Evolutionary conservation across 2,113 vertebrate genomes (phyloP).

Genomic region (Suricata suricatta): DNA sequence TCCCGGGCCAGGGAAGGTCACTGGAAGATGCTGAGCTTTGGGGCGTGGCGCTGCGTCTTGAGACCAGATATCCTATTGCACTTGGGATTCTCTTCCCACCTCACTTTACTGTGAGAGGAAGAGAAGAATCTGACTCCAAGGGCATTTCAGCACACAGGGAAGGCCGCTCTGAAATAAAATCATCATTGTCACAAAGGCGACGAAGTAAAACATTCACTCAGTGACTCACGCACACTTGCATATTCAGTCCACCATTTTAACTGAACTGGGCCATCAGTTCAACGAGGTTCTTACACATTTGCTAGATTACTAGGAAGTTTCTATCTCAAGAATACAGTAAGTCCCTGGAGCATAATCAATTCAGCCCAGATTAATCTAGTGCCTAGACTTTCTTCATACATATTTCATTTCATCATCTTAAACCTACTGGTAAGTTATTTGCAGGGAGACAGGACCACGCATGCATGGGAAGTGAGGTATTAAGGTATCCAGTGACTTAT

Average conservation of each 20-base stretch:
- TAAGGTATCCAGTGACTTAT: background rate
- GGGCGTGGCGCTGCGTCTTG: rapidly evolving
- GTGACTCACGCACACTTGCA: background rate
- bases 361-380: background rate
- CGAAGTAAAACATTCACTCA: background rate
- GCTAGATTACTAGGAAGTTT: background rate
- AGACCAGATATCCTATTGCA: background rate
- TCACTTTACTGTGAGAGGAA: background rate
- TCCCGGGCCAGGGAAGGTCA: background rate
- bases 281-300: background rate
- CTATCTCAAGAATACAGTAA: background rate
- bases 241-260: background rate
- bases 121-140: slow-evolving; percentile 12
- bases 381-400: background rate
- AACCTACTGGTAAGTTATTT: background rate
- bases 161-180: slow-evolving; percentile 3
- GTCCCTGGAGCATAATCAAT: background rate
- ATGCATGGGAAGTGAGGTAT: rapidly evolving
- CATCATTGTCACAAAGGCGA: background rate
- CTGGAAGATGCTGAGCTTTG: background rate
- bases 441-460: background rate
- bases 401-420: background rate
- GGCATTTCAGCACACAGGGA: background rate
- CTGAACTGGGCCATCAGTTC: background rate
- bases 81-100: background rate